Evolutionary conservation across 2,888 invertebrate genomes (phyloP).

Genomic region (Blomia tropicalis): DNA sequence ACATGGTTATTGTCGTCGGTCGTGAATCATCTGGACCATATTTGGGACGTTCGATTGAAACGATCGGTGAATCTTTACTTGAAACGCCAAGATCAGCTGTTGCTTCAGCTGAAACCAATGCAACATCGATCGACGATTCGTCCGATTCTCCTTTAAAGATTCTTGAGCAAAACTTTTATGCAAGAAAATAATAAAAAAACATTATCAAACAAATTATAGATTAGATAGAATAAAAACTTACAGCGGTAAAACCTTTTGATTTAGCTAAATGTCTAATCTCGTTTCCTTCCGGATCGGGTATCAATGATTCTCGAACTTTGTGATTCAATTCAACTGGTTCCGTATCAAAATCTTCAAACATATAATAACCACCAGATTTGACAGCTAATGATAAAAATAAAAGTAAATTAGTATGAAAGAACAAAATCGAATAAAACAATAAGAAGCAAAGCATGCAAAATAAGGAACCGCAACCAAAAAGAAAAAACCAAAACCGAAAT

Average conservation of each 20-base stretch:
- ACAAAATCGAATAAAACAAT: constrained; percentile 1
- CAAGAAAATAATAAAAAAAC: not conserved
- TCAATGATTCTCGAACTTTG: constrained; percentile 26
- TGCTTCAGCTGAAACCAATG: constrained; percentile 34
- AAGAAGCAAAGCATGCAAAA: not conserved
- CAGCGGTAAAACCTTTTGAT: constrained; percentile 30
- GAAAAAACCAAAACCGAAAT: not conserved
- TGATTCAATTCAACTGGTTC: constrained; percentile 45
- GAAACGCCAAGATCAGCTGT: constrained; percentile 33
- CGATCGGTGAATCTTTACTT: constrained; percentile 30
- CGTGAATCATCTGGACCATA: constrained; percentile 16
- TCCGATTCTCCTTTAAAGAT: constrained; percentile 58
- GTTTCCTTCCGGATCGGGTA: constrained; percentile 29
- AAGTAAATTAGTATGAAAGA: not conserved
- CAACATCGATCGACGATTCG: constrained; percentile 39
- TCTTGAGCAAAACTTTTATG: constrained; percentile 23
- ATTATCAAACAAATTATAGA: constrained; percentile 14
- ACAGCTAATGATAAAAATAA: constrained; percentile 53
- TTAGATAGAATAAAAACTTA: constrained; percentile 17
- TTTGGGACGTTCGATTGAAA: constrained; percentile 29
- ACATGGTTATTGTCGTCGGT: constrained; percentile 12
- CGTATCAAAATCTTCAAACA: constrained; percentile 81
- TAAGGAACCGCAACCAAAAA: not conserved
- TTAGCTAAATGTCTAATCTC: constrained; percentile 27
- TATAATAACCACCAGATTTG: constrained; percentile 94